These are phyloP conservation scores for Subacronicta megacephala DNA, from an alignment of 2,888 invertebrate genomes.

Conservation along the genomic window DNA sequence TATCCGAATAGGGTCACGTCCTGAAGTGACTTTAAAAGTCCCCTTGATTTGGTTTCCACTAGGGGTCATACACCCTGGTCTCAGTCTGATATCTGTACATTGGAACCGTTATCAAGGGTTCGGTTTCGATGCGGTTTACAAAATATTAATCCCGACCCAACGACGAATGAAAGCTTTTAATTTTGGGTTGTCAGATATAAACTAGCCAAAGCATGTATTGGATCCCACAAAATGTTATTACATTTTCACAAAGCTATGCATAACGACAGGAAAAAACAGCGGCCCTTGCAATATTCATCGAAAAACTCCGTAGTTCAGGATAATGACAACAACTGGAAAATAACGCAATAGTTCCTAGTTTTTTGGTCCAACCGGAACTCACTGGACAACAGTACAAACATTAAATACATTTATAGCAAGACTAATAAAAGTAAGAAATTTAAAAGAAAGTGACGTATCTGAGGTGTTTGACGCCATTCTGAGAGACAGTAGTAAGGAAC, in stretches of 20 bases:
- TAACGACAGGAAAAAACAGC: conserved; percentile 5
- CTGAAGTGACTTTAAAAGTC: conserved; percentile 90
- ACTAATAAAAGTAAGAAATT: conserved; percentile 72
- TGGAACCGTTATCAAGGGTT: conserved; percentile 78
- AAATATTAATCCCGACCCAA: conserved; percentile 32
- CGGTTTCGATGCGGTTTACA: conserved; percentile 37
- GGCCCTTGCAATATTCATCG: background rate
- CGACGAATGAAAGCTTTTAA: conserved; percentile 1
- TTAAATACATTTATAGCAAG: conserved; percentile 74
- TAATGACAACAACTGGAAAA: conserved; percentile 23
- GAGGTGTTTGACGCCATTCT: conserved; percentile 64
- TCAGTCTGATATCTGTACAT: conserved; percentile 64
- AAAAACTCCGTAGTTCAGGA: conserved; percentile 3
- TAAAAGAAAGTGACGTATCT: conserved; percentile 64
- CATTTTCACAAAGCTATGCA: conserved; percentile 9
- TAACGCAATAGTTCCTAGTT: conserved; percentile 53
- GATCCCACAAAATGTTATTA: conserved; percentile 6
- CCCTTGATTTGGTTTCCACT: conserved; percentile 95
- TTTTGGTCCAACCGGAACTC: conserved; percentile 71
- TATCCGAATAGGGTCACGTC: conserved; percentile 89
- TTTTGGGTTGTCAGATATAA: background rate
- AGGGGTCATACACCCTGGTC: conserved; percentile 91
- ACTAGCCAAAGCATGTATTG: conserved; percentile 10
- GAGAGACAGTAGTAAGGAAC: conserved; percentile 71
- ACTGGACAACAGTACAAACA: conserved; percentile 70